Evolutionary conservation across 2,797 vertebrate genomes (phyloP).

Genomic region (Potorous gilbertii): DNA sequence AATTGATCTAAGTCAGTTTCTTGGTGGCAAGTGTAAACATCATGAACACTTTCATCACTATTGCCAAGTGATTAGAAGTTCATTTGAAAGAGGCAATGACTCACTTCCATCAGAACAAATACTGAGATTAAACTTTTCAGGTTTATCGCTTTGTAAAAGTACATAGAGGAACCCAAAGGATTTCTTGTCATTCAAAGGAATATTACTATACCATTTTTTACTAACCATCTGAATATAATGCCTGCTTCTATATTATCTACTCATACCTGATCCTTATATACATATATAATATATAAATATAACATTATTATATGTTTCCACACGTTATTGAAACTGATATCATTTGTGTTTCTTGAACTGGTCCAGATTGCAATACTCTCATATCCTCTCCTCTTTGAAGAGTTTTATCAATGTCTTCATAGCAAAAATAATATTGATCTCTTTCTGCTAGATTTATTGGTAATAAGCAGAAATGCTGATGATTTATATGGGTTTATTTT

Average conservation of each 20-base stretch:
- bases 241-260: background rate
- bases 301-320: background rate
- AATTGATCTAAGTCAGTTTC: slow-evolving; percentile 9
- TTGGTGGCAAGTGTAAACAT: background rate
- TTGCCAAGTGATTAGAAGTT: slow-evolving; percentile 8
- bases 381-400: background rate
- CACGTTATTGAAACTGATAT: background rate
- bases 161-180: background rate
- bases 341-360: background rate
- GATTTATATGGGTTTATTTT: background rate
- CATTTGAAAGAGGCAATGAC: background rate
- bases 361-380: background rate
- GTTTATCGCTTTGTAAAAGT: background rate
- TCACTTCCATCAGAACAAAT: background rate
- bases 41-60: background rate
- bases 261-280: background rate
- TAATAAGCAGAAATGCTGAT: background rate
- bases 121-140: background rate
- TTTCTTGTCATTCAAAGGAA: background rate
- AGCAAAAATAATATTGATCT: background rate
- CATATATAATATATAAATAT: no score
- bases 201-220: background rate
- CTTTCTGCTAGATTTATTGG: background rate
- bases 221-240: background rate
- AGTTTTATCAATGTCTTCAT: background rate